phyloP scores from a whole-genome alignment of 2,888 invertebrate genomes.

The Drosophila borealis region DNA sequence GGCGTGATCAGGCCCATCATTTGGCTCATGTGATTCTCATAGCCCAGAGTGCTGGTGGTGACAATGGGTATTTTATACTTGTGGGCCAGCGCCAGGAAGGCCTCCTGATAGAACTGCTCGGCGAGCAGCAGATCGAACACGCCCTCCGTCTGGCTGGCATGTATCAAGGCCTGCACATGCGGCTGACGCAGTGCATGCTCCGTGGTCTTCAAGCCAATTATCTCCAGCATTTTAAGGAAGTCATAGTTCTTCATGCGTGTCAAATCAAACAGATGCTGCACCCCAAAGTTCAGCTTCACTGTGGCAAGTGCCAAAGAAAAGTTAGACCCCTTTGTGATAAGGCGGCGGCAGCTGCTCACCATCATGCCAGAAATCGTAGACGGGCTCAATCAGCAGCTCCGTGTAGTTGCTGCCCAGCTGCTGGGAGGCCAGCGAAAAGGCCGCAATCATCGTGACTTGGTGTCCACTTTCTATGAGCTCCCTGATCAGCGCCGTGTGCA shows the following conservation, averaged over 20 bases:
- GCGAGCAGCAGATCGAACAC: constrained; percentile 85
- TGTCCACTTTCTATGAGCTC: constrained; percentile 84
- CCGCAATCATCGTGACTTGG: constrained; percentile 79
- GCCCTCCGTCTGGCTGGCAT: constrained; percentile 66
- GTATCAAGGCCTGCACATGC: constrained; percentile 80
- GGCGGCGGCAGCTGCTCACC: constrained; percentile 50
- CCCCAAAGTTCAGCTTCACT: constrained; percentile 79
- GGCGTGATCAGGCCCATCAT: constrained; percentile 85
- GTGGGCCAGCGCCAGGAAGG: constrained; percentile 83
- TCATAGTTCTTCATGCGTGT: constrained; percentile 70
- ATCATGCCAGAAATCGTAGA: constrained; percentile 82
- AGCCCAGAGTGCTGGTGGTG: constrained; percentile 84
- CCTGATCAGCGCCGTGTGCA: constrained; percentile 84
- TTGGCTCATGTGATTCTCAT: constrained; percentile 85
- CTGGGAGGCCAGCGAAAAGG: constrained; percentile 70
- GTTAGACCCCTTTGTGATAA: no score
- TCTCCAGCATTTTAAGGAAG: constrained; percentile 79
- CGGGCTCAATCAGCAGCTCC: constrained; percentile 82
- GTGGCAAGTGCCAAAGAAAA: not conserved
- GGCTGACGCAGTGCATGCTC: constrained; percentile 81
- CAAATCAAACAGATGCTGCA: constrained; percentile 80
- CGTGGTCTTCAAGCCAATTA: constrained; percentile 79
- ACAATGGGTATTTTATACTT: constrained; percentile 85
- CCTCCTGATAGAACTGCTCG: constrained; percentile 85
- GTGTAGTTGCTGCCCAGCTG: constrained; percentile 81